phyloP scores from a whole-genome alignment of 2,888 invertebrate genomes.

The Fabriciana adippe region DNA sequence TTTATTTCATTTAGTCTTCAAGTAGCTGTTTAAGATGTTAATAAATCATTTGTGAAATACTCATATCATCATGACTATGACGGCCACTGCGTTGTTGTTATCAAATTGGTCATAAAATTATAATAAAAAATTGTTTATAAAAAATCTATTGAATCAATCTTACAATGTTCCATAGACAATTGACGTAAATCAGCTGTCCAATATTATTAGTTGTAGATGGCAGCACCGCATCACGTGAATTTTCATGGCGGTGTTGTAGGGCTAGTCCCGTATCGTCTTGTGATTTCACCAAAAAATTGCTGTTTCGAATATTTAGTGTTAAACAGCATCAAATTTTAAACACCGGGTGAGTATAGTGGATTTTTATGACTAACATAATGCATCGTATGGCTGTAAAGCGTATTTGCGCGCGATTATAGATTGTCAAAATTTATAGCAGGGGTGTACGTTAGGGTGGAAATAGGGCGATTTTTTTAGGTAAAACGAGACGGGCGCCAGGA shows the following conservation, averaged over 20 bases:
- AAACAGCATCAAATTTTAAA: constrained; percentile 77
- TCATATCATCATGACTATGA: no score
- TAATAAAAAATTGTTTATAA: not conserved
- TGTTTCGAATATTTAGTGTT: constrained; percentile 73
- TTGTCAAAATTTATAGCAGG: constrained; percentile 68
- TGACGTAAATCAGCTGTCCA: constrained; percentile 82
- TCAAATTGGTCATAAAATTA: no score
- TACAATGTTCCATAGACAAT: constrained; percentile 68
- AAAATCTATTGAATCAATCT: constrained; percentile 2
- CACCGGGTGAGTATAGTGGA: constrained; percentile 69
- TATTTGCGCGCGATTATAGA: constrained; percentile 72
- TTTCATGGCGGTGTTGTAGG: constrained; percentile 82
- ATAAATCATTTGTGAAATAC: no score
- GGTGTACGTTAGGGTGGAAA: constrained; percentile 63
- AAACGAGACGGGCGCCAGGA: constrained; percentile 65
- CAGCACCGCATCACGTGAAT: constrained; percentile 85
- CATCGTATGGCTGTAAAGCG: constrained; percentile 41
- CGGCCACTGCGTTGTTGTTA: no score
- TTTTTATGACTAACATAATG: constrained; percentile 44
- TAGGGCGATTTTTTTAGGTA: constrained; percentile 64
- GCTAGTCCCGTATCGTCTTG: constrained; percentile 82
- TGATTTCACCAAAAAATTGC: constrained; percentile 80
- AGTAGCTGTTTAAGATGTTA: no score
- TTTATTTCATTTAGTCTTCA: no score
- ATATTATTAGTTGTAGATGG: constrained; percentile 77